These are phyloP conservation scores for Acanthurus tractus DNA, from an alignment of 2,797 vertebrate genomes.

Conservation along the genomic window DNA sequence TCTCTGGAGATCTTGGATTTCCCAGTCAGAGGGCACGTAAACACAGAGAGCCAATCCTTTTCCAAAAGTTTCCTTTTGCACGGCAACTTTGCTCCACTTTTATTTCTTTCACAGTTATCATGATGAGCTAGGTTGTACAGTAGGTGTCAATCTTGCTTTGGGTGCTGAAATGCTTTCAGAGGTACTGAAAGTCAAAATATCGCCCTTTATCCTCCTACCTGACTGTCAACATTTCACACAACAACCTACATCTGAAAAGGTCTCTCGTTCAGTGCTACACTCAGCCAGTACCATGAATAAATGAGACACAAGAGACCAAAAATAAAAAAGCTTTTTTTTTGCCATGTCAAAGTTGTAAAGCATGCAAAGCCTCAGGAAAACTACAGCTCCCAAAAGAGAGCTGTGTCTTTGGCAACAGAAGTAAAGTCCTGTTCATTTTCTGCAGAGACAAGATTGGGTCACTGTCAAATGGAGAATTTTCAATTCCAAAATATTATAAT, in stretches of 20 bases:
- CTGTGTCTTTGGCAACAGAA: not conserved
- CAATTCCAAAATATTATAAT: not conserved
- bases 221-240: slow-evolving; percentile 10
- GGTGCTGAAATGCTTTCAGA: slow-evolving; percentile 17
- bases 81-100: slow-evolving; percentile 19
- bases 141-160: slow-evolving; percentile 5
- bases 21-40: slow-evolving; percentile 66
- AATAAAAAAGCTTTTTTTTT: not conserved
- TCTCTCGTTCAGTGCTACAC: too few species aligned
- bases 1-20: slow-evolving; percentile 66
- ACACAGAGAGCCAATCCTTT: slow-evolving; percentile 34
- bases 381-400: not conserved
- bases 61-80: slow-evolving; percentile 29
- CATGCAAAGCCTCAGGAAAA: slow-evolving; percentile 10
- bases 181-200: slow-evolving; percentile 25
- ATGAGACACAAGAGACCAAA: not conserved
- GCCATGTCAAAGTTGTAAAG: slow-evolving; percentile 6
- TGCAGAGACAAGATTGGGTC: not conserved
- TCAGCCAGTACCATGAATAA: not conserved
- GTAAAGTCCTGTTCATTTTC: not conserved
- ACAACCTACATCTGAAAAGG: slow-evolving; percentile 7
- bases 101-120: slow-evolving; percentile 21
- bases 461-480: not conserved
- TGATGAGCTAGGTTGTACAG: slow-evolving; percentile 11
- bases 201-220: not conserved